Conservation (phyloP, 2,888 invertebrate genomes). For the Drosophila vallismaia region DNA sequence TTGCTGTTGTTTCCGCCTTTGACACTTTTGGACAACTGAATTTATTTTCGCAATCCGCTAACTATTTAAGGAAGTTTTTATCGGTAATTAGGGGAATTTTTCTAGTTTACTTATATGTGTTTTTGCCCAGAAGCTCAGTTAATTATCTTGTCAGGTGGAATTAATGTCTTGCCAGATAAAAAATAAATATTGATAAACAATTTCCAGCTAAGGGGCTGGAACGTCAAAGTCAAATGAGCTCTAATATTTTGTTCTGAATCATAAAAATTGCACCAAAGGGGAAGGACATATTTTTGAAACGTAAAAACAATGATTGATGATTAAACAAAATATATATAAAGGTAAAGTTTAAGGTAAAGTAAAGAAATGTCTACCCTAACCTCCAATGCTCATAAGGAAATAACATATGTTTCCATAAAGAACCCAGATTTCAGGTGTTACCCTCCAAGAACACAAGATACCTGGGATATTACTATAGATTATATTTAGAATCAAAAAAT, state of each 20-base stretch:
- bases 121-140: constrained; percentile 48
- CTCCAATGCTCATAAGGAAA: too few relatives aligned
- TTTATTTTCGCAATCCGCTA: constrained; percentile 14
- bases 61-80: constrained; percentile 65
- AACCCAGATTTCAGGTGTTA: too few relatives aligned
- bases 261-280: constrained; percentile 14
- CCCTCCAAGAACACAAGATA: background rate
- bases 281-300: constrained; percentile 12
- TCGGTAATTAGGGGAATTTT: constrained; percentile 41
- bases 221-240: constrained; percentile 18
- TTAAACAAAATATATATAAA: background rate
- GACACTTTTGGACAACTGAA: constrained; percentile 55
- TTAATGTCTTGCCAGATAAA: constrained; percentile 61
- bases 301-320: background rate
- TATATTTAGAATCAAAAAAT: background rate
- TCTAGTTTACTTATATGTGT: constrained; percentile 39
- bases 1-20: constrained; percentile 25
- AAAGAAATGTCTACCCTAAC: too few relatives aligned
- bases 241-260: constrained; percentile 47
- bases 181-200: constrained; percentile 54
- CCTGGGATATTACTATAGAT: background rate
- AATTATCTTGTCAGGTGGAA: constrained; percentile 69
- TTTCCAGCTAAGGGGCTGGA: constrained; percentile 47
- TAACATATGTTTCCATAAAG: too few relatives aligned
- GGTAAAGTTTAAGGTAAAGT: too few relatives aligned